phyloP scores from a whole-genome alignment of 2,888 invertebrate genomes.

The Galeruca laticollis region DNA sequence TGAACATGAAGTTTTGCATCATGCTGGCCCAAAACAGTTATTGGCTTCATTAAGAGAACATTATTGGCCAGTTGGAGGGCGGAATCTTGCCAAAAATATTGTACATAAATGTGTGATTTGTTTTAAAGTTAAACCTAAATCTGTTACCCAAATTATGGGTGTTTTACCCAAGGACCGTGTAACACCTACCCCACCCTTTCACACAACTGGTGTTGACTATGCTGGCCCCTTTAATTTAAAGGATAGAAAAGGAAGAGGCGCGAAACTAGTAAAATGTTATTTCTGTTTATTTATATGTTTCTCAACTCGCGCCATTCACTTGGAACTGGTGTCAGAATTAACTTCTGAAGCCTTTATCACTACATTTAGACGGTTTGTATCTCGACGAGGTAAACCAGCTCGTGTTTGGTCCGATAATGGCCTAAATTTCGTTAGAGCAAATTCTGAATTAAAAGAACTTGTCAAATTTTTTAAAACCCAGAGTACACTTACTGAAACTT shows the following conservation, averaged over 20 bases:
- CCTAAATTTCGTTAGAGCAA: too few relatives aligned
- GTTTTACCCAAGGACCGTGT: constrained; percentile 23
- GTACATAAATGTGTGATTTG: constrained; percentile 32
- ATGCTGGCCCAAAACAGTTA: too few relatives aligned
- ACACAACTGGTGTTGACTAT: constrained; percentile 30
- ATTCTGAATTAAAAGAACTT: too few relatives aligned
- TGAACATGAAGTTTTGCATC: too few relatives aligned
- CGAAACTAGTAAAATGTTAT: constrained; percentile 36
- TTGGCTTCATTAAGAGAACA: too few relatives aligned
- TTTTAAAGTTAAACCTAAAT: constrained; percentile 33
- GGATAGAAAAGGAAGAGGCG: constrained; percentile 25
- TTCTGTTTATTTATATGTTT: constrained; percentile 41
- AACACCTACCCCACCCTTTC: constrained; percentile 28
- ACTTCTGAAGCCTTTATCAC: constrained; percentile 33
- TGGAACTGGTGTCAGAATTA: constrained; percentile 37
- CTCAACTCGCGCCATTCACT: constrained; percentile 39
- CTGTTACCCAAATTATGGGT: constrained; percentile 17
- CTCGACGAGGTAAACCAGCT: constrained; percentile 20
- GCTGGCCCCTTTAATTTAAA: constrained; percentile 36
- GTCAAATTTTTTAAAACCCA: too few relatives aligned
- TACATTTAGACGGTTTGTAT: constrained; percentile 29
- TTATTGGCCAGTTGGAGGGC: too few relatives aligned
- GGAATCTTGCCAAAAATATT: not conserved
- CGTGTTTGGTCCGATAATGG: too few relatives aligned
- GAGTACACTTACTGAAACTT: too few relatives aligned